phyloP scores from a whole-genome alignment of 2,797 vertebrate species.

The Psittacula derbiana region DNA sequence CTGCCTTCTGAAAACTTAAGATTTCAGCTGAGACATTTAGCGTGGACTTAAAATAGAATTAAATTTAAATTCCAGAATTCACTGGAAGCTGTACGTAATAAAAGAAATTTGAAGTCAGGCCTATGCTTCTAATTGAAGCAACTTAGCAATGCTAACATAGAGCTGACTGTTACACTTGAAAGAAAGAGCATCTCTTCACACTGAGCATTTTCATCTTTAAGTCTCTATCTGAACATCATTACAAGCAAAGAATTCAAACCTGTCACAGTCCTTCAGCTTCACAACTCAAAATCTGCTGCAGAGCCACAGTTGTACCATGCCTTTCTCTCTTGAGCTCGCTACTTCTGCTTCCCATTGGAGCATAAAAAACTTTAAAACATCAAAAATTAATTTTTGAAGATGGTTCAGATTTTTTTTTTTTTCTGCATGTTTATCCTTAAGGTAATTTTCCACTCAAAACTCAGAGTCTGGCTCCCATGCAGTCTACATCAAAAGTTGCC shows the following conservation, averaged over 20 bases:
- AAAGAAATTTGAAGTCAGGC: neutral
- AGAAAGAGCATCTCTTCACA: neutral
- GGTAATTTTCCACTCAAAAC: neutral
- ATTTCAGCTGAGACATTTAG: neutral
- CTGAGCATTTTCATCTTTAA: constrained; percentile 23
- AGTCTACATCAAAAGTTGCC: neutral
- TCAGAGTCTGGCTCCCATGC: neutral
- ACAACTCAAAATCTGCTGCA: neutral
- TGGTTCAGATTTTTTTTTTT: neutral
- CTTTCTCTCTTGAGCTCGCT: neutral
- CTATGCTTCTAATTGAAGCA: neutral
- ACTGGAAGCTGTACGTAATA: neutral
- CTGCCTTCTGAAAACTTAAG: neutral
- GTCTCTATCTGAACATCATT: neutral
- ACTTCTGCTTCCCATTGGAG: neutral
- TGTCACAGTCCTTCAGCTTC: neutral
- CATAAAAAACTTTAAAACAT: neutral
- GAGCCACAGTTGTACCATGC: neutral
- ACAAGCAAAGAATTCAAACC: constrained; percentile 19
- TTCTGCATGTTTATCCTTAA: neutral
- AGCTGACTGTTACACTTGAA: neutral
- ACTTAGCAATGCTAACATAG: neutral
- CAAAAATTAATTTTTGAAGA: neutral
- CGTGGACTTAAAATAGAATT: neutral
- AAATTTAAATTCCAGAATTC: constrained; percentile 4